Conservation (phyloP, 2,797 vertebrate genomes). For the Knipowitschia caucasica region DNA sequence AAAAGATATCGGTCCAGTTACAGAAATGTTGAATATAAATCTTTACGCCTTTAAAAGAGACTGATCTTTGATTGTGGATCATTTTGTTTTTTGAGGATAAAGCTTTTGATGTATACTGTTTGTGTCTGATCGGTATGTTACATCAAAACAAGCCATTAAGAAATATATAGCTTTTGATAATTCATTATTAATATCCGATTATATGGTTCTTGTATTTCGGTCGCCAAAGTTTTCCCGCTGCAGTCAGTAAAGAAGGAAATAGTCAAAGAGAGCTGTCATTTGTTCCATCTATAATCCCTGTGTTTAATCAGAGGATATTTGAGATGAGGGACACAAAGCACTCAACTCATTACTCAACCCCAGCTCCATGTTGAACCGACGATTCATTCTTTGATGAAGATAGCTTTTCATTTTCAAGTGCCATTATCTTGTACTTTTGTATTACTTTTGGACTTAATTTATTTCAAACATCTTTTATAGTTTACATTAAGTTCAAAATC, state of each 20-base stretch:
- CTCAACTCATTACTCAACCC: slow-evolving; percentile 23
- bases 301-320: slow-evolving; percentile 18
- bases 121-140: too few relatives aligned
- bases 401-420: slow-evolving; percentile 2
- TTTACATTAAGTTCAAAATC: slow-evolving; percentile 11
- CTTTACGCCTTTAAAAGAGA: neutral
- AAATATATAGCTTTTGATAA: neutral
- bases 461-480: slow-evolving; percentile 9
- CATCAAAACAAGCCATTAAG: too few relatives aligned
- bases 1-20: neutral
- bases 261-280: neutral
- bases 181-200: neutral
- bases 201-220: neutral
- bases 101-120: too few relatives aligned
- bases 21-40: neutral
- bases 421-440: slow-evolving; percentile 1
- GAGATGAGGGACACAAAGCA: slow-evolving; percentile 10
- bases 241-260: neutral
- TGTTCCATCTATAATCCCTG: slow-evolving; percentile 7
- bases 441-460: slow-evolving; percentile 6
- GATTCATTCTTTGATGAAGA: slow-evolving; percentile 22
- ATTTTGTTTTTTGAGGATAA: neutral
- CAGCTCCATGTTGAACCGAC: slow-evolving; percentile 6
- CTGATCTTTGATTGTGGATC: neutral
- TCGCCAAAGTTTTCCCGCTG: neutral